Conservation (phyloP, 1,140 invertebrate genomes). For the Sminthurides bifidus region DNA sequence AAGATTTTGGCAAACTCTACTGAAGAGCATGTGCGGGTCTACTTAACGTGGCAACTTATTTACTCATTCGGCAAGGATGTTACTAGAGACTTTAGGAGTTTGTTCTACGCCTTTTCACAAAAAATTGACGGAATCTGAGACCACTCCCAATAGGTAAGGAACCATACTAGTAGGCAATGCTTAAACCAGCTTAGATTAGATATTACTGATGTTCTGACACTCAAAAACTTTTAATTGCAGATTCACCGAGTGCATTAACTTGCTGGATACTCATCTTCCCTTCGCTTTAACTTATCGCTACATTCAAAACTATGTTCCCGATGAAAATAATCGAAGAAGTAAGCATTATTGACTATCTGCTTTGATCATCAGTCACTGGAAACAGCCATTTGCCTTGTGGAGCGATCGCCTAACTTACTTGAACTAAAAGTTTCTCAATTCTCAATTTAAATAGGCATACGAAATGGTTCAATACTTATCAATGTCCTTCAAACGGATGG, state of each 20-base stretch:
- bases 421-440: too few relatives aligned
- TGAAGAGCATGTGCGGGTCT: slow-evolving; percentile 17
- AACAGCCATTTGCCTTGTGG: too few relatives aligned
- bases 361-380: slow-evolving; percentile 3
- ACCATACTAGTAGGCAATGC: too few relatives aligned
- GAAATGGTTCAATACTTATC: slow-evolving; percentile 49
- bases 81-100: slow-evolving; percentile 16
- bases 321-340: slow-evolving; percentile 22
- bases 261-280: slow-evolving; percentile 23
- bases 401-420: too few relatives aligned
- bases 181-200: background rate
- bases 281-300: slow-evolving; percentile 30
- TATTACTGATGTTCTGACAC: background rate
- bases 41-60: slow-evolving; percentile 29
- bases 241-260: slow-evolving; percentile 24
- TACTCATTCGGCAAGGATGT: slow-evolving; percentile 30
- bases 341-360: background rate
- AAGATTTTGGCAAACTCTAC: slow-evolving; percentile 7
- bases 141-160: slow-evolving; percentile 23
- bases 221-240: slow-evolving; percentile 10
- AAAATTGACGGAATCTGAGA: slow-evolving; percentile 25
- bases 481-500: slow-evolving; percentile 43
- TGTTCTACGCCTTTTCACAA: slow-evolving; percentile 20
- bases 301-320: slow-evolving; percentile 20
- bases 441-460: slow-evolving; percentile 45